Evolutionary conservation across 2,888 invertebrate species (phyloP).

Genomic region (Luperina testacea): DNA sequence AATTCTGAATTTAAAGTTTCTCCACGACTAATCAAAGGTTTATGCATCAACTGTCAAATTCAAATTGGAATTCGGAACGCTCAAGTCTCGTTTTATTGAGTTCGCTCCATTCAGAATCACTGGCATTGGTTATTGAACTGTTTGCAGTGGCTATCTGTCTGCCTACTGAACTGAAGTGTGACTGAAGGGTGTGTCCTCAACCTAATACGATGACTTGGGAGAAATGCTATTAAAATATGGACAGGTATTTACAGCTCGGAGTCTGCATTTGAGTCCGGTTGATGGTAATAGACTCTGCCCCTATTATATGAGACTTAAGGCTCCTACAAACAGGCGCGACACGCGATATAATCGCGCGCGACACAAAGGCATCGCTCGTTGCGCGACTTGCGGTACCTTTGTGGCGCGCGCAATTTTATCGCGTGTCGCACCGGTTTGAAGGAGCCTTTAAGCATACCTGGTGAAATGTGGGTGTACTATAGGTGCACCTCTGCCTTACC

Average conservation of each 20-base stretch:
- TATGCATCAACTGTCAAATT: conserved; percentile 53
- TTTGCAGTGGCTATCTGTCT: conserved; percentile 22
- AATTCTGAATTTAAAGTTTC: conserved; percentile 32
- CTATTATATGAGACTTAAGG: no score
- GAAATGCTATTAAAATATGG: background rate
- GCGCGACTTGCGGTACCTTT: no score
- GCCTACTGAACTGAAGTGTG: conserved; percentile 15
- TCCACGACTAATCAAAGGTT: conserved; percentile 42
- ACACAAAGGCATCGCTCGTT: no score
- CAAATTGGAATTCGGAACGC: conserved; percentile 56
- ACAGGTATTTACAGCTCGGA: background rate
- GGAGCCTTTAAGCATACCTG: no score
- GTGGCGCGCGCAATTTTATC: no score
- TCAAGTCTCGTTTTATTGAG: conserved; percentile 52
- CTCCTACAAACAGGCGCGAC: no score
- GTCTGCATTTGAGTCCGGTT: background rate
- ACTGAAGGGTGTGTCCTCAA: conserved; percentile 4
- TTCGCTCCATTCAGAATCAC: conserved; percentile 34
- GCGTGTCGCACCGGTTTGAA: no score
- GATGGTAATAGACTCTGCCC: no score
- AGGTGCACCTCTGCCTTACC: no score
- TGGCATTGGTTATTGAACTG: conserved; percentile 42
- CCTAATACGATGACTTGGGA: background rate
- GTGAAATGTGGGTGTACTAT: no score
- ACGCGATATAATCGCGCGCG: no score